Evolutionary conservation across 1,140 invertebrate species (phyloP), one percentile per base, ranked within the genome.

Genomic region (Sinella curviseta): DNA sequence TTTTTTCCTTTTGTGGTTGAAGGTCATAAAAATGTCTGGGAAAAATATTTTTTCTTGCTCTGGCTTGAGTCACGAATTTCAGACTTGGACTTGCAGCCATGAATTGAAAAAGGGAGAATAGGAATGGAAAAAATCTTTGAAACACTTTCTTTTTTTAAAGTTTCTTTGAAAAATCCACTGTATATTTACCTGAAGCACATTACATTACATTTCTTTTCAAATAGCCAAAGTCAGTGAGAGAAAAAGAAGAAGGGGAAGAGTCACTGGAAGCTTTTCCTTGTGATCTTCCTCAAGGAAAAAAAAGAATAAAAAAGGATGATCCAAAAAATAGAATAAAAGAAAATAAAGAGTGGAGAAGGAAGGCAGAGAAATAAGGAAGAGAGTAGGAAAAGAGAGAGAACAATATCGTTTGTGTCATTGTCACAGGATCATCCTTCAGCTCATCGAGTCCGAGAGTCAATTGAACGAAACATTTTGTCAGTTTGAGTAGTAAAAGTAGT

Each of bases 1-100:
- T 48, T 48, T 48, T 48, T 48, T 8, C 39, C 39, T 48, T 48
- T 20, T 60, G 57, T 60, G 57, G 39, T 48, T 48, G 57, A 60
- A 60, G 57, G 12, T 60, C 57, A 26, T 60, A 60, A 60, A 60
- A 60, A 60, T 60, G 57, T 60, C 57, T 60, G 12, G 39, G 39
- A 48, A 20, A 48, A 48, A 48, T 12, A 12, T 12, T 48, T 48
- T 48, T 48, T 48, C 20, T 20, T 8, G 20, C 39, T 48, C 8
- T 48, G 39, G 39, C 39, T 20, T 12, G 20, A 48, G 39, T 48
- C 39, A 48, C 39, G 39, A 48, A 12, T 12, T 48, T 48, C 20
- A 12, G 8, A 8, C 20, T 8, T 48, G 39, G 39, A 20, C n/a
- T n/a, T n/a, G n/a, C n/a, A n/a, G n/a, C n/a, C n/a, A n/a, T 48